Base-by-base conservation (phyloP, 2,113 vertebrate species). In the Amblyornis subalaris region DNA sequence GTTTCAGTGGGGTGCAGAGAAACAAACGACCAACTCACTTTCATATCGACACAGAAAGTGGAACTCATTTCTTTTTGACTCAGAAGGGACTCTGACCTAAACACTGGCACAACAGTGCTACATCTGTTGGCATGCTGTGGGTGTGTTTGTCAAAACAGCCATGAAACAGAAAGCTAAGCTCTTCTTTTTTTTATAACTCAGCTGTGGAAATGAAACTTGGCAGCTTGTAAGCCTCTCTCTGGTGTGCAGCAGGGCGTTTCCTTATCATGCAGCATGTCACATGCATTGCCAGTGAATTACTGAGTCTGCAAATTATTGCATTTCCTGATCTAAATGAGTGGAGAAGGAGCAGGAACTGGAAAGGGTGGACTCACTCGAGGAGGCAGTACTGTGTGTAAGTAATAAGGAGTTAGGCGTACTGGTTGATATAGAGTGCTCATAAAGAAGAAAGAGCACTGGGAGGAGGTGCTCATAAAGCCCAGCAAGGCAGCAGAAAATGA, bases 331-430 rank as follows among this genome's bases (percentile, higher is more conserved):
- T 33, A 6, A 44, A 10, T 2, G 5, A 82, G 16, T 0, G 3
- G 36, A 61, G 35, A 48, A 77, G 65, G 4, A 90, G 23, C 6
- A 53, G 65, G 36, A 72, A 65, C n/a, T 31, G 10, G 9, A 28
- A 42, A 24, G 44, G 45, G 16, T 11, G 26, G 35, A 17, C 11
- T 6, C 3, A 2, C 14, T 5, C 0, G 0, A 12, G 17, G 13
- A 36, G n/a, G 25, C 33, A 79, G 26, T 21, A 21, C 16, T 1
- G 1, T 13, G 1, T 16, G 19, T 31, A 51, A 24, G 36, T 44
- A 31, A 3, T 22, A 23, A 28, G 11, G 16, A 13, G 24, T 20
- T 29, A 10, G 9, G 7, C 0, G 0, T 29, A 5, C 12, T 10
- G 26, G 24, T 23, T 67, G 61, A 21, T 50, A 22, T 0, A 0